A percentile compares a stretch with the other conserved stretches of the same genome.
Conservation (phyloP, 2,797 vertebrate species). For the Sebastes alutus region DNA sequence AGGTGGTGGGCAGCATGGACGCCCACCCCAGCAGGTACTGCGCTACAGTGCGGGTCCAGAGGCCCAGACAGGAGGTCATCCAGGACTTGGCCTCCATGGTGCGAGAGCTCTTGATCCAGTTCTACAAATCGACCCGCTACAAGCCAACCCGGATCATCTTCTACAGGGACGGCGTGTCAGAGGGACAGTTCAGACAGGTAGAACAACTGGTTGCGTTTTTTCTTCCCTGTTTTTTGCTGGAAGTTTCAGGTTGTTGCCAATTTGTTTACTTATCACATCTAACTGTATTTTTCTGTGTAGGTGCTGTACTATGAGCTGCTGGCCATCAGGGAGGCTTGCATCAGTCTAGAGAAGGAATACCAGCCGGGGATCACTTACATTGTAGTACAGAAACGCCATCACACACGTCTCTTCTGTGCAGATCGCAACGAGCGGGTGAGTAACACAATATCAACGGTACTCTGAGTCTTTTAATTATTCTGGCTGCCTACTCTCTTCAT, state of each 20-base stretch:
- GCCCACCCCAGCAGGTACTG: constrained; percentile 98
- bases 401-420: constrained; percentile 95
- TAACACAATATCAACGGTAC: neutral
- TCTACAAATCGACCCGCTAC: constrained; percentile 99
- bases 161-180: constrained; percentile 96
- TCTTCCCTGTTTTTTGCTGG: neutral
- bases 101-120: constrained; percentile 96
- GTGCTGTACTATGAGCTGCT: constrained; percentile 97
- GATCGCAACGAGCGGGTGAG: constrained; percentile 96
- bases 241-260: neutral
- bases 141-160: constrained; percentile 98
- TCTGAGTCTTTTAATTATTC: neutral
- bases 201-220: neutral
- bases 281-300: constrained; percentile 62
- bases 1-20: constrained; percentile 99
- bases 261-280: neutral
- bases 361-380: constrained; percentile 98
- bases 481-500: neutral
- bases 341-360: constrained; percentile 96
- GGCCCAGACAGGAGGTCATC: constrained; percentile 95
- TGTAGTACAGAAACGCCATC: constrained; percentile 97
- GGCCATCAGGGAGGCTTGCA: constrained; percentile 96
- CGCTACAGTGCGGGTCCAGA: constrained; percentile 95
- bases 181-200: constrained; percentile 97
- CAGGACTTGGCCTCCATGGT: constrained; percentile 98